Base-by-base conservation (phyloP, 2,113 vertebrate species). In the Asarcornis scutulata region DNA sequence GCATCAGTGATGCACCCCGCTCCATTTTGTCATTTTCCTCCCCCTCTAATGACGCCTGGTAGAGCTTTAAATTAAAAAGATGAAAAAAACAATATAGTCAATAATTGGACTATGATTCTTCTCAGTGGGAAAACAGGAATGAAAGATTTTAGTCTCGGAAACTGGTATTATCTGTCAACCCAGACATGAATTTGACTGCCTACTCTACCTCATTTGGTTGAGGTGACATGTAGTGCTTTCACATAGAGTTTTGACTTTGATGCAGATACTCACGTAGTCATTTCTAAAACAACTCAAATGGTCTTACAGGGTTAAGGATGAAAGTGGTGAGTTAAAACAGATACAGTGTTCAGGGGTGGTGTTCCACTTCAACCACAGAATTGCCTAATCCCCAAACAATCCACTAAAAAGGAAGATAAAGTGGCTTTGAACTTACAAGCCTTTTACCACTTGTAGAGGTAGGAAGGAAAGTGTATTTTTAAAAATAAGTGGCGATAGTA, bases 41-140 rank as follows among this genome's bases (percentile, higher is more conserved):
- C 79, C 29, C 53, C 17, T 31, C 15, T 53, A 91, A 67, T 34
- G 60, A 91, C n/a, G 34, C 11, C 81, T 92, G 44, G 32, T 42
- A 94, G 34, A 86, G 36, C 23, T 90, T 88, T 75, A 96, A 82
- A 90, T 59, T 84, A 81, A 82, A 90, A 86, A 71, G 71, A 53
- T 36, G 4, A 34, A 64, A 84, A 66, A 69, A 5, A 16, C 42
- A 85, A 75, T 80, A 78, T 5, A 86, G 27, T 26, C 42, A 27
- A 82, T 95, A 95, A 90, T 62, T 74, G 84, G 60, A 75, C 77
- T 84, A 96, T 82, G 18, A 92, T 82, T 92, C 83, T 91, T 93
- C 85, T 83, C 63, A 83, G 68, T 32, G 27, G 69, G 64, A 88
- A 94, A 91, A 97, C 71, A 91, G 64, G 78, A 96, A 84, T 68